These are phyloP conservation scores for Hyperoodon ampullatus DNA, from an alignment of 2,113 vertebrate genomes.

Conservation along the genomic window DNA sequence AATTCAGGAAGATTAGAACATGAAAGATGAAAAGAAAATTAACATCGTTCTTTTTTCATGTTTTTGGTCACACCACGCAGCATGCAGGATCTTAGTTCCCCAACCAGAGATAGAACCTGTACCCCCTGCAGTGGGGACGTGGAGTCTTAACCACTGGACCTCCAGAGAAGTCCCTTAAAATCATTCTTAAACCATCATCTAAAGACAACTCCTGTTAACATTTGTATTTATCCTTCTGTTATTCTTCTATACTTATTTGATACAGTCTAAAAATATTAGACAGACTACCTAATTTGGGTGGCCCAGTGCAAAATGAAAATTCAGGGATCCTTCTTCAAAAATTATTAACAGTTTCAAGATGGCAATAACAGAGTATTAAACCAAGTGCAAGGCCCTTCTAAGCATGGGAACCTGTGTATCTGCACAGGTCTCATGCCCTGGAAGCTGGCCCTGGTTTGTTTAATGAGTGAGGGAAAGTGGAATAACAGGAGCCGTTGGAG, in stretches of 20 bases:
- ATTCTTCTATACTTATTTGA: neutral
- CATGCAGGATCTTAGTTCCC: too few species aligned
- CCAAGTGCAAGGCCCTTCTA: neutral
- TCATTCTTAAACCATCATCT: neutral
- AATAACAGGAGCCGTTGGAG: neutral
- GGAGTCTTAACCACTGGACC: too few species aligned
- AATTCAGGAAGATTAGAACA: neutral
- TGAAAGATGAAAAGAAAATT: neutral
- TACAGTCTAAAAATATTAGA: neutral
- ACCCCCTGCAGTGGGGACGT: too few species aligned
- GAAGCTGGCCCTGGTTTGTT: neutral
- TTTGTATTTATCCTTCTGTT: neutral
- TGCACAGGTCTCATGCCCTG: neutral
- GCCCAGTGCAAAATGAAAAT: neutral
- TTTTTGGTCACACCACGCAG: too few species aligned
- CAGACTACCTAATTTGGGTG: neutral
- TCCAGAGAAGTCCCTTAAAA: neutral
- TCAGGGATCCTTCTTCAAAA: rapidly evolving
- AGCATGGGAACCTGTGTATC: neutral
- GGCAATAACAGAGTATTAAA: neutral
- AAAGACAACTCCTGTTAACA: neutral
- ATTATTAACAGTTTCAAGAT: neutral
- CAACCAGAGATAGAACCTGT: too few species aligned
- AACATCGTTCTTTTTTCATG: neutral
- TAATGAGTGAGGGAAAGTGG: neutral